Base-by-base conservation (phyloP, 2,797 vertebrate genomes). In the Melopsittacus undulatus region DNA sequence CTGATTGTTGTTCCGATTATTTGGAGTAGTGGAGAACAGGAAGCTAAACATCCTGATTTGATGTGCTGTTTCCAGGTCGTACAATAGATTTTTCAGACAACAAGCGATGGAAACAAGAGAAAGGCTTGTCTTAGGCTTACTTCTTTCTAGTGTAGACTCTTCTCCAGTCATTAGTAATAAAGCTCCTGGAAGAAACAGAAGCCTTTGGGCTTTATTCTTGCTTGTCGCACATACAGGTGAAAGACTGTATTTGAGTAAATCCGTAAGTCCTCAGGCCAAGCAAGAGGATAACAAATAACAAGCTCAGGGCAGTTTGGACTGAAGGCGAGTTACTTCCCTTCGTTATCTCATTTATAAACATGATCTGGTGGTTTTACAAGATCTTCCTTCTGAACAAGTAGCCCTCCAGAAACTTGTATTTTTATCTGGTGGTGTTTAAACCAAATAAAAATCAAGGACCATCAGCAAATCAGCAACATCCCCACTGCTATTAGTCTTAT, bases 1-100 rank as follows among this genome's bases (percentile, higher is more conserved):
- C 30, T 64, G n/a, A 57, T 57, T 59, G 42, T 63, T 76, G 15
- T 84, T 63, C 13, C 0, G 20, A 59, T 84, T 89, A 54, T 75
- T 87, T 90, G 67, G 46, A 42, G 84, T 80, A 49, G 42, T 85
- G 34, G 83, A 90, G 80, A 83, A 69, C 45, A 69, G 83, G 64
- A 90, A 90, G 36, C 62, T 77, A 43, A 85, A 90, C 92, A 54
- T 83, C 29, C n/a, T 68, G 32, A 82, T 77, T 51, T 75, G 32
- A 42, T 67, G 42, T 82, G 64, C 34, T 79, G 27, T 74, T 94
- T 89, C 46, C 52, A 62, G 20, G 15, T 90, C 42, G 24, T 57
- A 49, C 15, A 26, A 42, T 52, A 36, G 34, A 64, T 89, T 90
- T 76, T 87, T 84, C 34, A 80, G 34, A 62, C 48, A 68, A 18